phyloP scores from a whole-genome alignment of 1,140 invertebrate species.

The Hylaeus volcanicus region DNA sequence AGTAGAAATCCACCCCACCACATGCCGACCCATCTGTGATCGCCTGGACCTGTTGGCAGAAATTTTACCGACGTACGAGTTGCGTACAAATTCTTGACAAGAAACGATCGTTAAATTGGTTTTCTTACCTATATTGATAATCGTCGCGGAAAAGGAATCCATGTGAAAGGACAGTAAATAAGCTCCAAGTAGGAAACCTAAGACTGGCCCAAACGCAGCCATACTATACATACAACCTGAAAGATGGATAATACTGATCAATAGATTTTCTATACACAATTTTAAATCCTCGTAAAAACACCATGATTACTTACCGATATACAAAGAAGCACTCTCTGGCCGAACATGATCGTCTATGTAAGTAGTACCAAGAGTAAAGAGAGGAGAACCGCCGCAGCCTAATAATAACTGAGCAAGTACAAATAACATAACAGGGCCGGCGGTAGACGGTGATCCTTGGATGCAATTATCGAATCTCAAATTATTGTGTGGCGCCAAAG shows the following conservation, averaged over 20 bases:
- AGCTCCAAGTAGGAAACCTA: conserved; percentile 94
- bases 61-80: not conserved
- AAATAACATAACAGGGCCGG: conserved; percentile 91
- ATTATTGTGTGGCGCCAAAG: conserved; percentile 88
- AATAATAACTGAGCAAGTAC: conserved; percentile 93
- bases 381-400: conserved; percentile 93
- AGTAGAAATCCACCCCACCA: conserved; percentile 97
- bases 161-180: conserved; percentile 94
- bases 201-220: conserved; percentile 95
- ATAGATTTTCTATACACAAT: not conserved
- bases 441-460: conserved; percentile 89
- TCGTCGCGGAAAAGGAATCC: conserved; percentile 88
- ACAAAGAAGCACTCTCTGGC: conserved; percentile 90
- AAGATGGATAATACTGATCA: not conserved
- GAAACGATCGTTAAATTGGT: not conserved
- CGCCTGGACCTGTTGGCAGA: conserved; percentile 84
- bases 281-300: conserved; percentile 41
- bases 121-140: conserved; percentile 86
- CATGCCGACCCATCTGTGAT: conserved; percentile 94
- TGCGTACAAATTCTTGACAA: not conserved
- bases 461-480: conserved; percentile 90
- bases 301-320: conserved; percentile 84
- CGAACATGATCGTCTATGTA: conserved; percentile 94
- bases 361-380: conserved; percentile 93
- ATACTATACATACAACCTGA: conserved; percentile 94